phyloP scores from a whole-genome alignment of 2,797 vertebrate genomes.

The Takifugu ocellatus region DNA sequence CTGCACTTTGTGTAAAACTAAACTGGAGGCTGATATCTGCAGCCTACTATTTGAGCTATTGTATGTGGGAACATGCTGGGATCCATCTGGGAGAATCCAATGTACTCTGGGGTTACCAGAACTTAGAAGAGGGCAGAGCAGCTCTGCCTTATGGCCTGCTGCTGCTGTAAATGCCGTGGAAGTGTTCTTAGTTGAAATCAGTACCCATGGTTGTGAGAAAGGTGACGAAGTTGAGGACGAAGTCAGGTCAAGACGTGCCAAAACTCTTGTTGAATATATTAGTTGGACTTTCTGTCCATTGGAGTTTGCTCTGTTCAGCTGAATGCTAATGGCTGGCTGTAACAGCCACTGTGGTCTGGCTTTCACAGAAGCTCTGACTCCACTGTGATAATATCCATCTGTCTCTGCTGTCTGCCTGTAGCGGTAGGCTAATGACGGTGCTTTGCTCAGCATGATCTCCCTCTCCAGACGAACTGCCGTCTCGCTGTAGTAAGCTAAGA shows the following conservation, averaged over 20 bases:
- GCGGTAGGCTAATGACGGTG: slow-evolving; percentile 74
- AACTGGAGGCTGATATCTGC: slow-evolving; percentile 67
- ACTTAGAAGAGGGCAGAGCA: slow-evolving; percentile 80
- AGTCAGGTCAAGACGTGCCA: slow-evolving; percentile 60
- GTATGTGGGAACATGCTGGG: slow-evolving; percentile 67
- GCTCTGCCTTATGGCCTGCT: slow-evolving; percentile 70
- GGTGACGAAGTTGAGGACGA: slow-evolving; percentile 17
- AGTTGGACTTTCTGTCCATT: slow-evolving; percentile 79
- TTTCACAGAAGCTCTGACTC: slow-evolving; percentile 79
- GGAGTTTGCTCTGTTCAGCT: slow-evolving; percentile 83
- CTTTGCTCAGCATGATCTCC: slow-evolving; percentile 76
- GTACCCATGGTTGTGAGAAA: slow-evolving; percentile 79
- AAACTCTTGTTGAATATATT: slow-evolving; percentile 74
- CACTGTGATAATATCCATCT: slow-evolving; percentile 87
- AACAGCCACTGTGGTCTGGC: slow-evolving; percentile 84
- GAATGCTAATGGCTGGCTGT: slow-evolving; percentile 81
- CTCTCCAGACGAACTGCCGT: slow-evolving; percentile 82
- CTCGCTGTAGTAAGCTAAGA: slow-evolving; percentile 94
- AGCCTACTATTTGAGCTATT: slow-evolving; percentile 66
- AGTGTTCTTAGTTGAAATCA: slow-evolving; percentile 75
- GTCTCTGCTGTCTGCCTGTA: slow-evolving; percentile 83
- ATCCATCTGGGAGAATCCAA: slow-evolving; percentile 87
- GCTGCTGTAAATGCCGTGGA: slow-evolving; percentile 63
- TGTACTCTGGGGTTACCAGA: slow-evolving; percentile 75
- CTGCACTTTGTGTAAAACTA: slow-evolving; percentile 69